phyloP scores from a whole-genome alignment of 1,140 invertebrate species.

The Cecropterus lyciades region DNA sequence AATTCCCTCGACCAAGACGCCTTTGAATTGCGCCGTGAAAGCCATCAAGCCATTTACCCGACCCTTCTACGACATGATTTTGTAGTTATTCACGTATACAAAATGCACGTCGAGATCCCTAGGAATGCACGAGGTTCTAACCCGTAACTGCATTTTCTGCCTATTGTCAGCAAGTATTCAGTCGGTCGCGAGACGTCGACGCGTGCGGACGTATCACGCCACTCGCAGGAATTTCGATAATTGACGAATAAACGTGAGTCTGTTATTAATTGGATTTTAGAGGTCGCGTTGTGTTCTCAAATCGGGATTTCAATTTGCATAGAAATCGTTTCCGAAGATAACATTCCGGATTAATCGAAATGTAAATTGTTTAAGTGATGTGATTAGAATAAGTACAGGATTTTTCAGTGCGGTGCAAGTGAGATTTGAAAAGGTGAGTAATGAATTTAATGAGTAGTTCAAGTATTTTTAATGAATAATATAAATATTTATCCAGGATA shows the following conservation, averaged over 20 bases:
- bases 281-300: constrained; percentile 44
- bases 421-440: constrained; percentile 22
- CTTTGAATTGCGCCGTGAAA: constrained; percentile 1
- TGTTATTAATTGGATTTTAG: constrained; percentile 50
- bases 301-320: constrained; percentile 44
- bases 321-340: constrained; percentile 48
- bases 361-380: constrained; percentile 42
- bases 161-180: constrained; percentile 35
- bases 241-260: constrained; percentile 51
- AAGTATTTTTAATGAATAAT: too few species aligned
- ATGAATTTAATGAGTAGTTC: too few species aligned
- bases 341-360: constrained; percentile 39
- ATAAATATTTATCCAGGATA: too few species aligned
- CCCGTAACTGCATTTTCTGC: constrained; percentile 27
- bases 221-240: constrained; percentile 44
- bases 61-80: constrained; percentile 11
- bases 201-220: constrained; percentile 38
- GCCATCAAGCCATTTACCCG: constrained; percentile 1
- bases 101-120: constrained; percentile 6
- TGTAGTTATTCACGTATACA: constrained; percentile 6
- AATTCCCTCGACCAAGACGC: not conserved
- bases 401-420: constrained; percentile 24
- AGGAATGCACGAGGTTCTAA: constrained; percentile 9
- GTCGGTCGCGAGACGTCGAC: constrained; percentile 41
- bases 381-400: constrained; percentile 28